A percentile compares a stretch with the other conserved stretches of the same genome.
Conservation (phyloP, 2,797 vertebrate genomes). For the Typhlichthys subterraneus region DNA sequence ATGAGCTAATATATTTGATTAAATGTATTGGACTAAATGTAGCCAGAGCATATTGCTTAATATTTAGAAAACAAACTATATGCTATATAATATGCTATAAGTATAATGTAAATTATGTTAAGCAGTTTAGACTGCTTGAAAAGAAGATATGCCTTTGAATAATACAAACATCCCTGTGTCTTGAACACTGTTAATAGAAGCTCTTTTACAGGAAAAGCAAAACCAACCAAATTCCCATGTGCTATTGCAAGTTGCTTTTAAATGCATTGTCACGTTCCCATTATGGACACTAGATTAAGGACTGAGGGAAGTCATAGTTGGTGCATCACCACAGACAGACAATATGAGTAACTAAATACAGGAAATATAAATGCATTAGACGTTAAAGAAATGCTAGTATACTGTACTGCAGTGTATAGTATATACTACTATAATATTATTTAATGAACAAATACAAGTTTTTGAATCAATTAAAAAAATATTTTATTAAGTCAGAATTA, state of each 20-base stretch:
- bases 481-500: no score
- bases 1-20: no score
- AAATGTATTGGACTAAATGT: no score
- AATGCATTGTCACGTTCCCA: background rate
- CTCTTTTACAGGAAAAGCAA: background rate
- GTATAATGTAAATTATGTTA: background rate
- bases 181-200: background rate
- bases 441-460: no score
- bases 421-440: no score
- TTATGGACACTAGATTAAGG: background rate
- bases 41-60: background rate
- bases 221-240: background rate
- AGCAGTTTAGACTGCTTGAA: conserved; percentile 9
- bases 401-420: no score
- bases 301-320: background rate
- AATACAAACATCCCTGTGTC: background rate
- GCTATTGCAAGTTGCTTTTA: background rate
- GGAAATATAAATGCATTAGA: no score
- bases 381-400: no score
- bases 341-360: background rate
- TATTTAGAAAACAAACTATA: background rate
- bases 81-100: no score
- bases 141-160: background rate
- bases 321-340: background rate
- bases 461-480: no score